phyloP scores from a whole-genome alignment of 2,797 vertebrate species.

The Otus scops region DNA sequence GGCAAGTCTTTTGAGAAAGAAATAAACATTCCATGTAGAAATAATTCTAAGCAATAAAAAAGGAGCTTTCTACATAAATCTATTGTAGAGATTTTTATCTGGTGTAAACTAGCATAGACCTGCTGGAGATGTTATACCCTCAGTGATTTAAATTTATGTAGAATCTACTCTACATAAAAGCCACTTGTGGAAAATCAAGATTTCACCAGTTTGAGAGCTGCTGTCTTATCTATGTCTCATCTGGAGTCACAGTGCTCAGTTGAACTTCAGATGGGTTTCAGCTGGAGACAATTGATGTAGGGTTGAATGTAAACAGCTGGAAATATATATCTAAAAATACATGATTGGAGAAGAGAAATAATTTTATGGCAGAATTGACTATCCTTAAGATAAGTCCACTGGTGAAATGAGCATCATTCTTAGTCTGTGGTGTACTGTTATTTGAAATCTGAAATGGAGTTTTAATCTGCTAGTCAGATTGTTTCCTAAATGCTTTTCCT shows the following conservation, averaged over 20 bases:
- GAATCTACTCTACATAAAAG: background rate
- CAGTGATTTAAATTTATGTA: background rate
- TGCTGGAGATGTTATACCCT: background rate
- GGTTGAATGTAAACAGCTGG: background rate
- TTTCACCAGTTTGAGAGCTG: background rate
- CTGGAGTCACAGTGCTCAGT: background rate
- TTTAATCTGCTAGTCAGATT: constrained; percentile 22
- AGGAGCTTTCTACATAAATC: background rate
- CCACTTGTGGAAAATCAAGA: background rate
- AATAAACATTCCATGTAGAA: background rate
- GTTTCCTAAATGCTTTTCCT: background rate
- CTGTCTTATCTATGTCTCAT: background rate
- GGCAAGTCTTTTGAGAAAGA: background rate
- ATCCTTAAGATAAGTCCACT: background rate
- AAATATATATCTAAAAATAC: background rate
- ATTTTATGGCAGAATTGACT: background rate
- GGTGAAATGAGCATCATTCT: background rate
- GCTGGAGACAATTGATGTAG: background rate
- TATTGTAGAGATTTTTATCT: background rate
- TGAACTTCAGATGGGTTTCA: background rate
- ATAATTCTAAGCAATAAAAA: constrained; percentile 41
- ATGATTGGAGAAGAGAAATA: background rate
- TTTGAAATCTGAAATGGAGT: background rate
- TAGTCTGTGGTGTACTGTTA: background rate
- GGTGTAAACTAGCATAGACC: background rate